Percentiles rank a stretch among this genome's conserved stretches.
phyloP scores from a whole-genome alignment of 2,888 invertebrate species.

The Drosophila mercatorum region DNA sequence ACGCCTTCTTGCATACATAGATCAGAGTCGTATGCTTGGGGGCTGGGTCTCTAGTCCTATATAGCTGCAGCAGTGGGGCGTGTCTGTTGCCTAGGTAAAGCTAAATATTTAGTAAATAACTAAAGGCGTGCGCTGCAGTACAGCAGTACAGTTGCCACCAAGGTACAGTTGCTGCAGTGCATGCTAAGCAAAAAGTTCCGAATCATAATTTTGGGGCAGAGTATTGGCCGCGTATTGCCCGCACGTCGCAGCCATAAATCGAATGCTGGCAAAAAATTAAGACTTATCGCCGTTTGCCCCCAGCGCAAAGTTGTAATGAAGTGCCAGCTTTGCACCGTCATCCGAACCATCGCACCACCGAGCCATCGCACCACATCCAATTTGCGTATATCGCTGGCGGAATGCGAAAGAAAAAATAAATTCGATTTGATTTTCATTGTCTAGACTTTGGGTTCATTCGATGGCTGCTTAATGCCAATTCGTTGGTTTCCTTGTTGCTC shows the following conservation, averaged over 20 bases:
- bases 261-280: constrained; percentile 76
- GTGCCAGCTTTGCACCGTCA: constrained; percentile 51
- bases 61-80: constrained; percentile 35
- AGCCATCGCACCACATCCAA: constrained; percentile 44
- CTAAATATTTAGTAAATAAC: constrained; percentile 59
- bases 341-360: constrained; percentile 9
- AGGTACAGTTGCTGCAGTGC: constrained; percentile 1
- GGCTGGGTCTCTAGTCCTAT: constrained; percentile 31
- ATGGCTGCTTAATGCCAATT: constrained; percentile 74
- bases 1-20: constrained; percentile 49
- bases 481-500: constrained; percentile 55
- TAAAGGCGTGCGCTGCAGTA: constrained; percentile 17
- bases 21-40: constrained; percentile 5
- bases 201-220: constrained; percentile 50
- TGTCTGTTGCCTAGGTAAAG: constrained; percentile 51
- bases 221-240: constrained; percentile 72
- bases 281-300: constrained; percentile 65
- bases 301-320: constrained; percentile 67
- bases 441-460: constrained; percentile 74
- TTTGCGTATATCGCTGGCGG: constrained; percentile 61
- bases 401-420: constrained; percentile 57
- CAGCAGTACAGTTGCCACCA: constrained; percentile 32
- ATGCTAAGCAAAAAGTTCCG: constrained; percentile 8
- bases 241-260: constrained; percentile 84
- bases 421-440: constrained; percentile 80